phyloP scores from a whole-genome alignment of 2,113 vertebrate species.

The Trematomus loennbergii region DNA sequence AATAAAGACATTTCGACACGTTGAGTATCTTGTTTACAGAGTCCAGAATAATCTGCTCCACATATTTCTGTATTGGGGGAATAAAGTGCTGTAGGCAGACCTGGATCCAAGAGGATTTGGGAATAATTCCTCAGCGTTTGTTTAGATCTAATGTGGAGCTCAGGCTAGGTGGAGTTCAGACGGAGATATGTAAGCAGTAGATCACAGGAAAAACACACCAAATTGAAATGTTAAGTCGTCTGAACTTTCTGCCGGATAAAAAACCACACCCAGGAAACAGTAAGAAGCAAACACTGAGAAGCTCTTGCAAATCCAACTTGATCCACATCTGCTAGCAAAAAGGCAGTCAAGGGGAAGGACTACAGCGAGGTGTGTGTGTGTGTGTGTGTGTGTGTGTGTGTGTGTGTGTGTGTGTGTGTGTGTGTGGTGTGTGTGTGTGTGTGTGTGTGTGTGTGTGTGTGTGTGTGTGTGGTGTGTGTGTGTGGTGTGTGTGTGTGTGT shows the following conservation, averaged over 20 bases:
- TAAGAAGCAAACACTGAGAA: conserved; percentile 35
- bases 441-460: conserved; percentile 26
- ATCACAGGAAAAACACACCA: conserved; percentile 13
- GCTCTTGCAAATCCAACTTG: conserved; percentile 58
- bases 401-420: conserved; percentile 23
- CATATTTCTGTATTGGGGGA: background rate
- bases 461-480: too few relatives aligned
- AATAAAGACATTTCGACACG: too few relatives aligned
- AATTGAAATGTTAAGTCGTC: conserved; percentile 22
- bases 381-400: conserved; percentile 41
- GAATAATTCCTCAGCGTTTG: conserved; percentile 42
- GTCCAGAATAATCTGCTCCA: background rate
- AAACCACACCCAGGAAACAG: conserved; percentile 29
- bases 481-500: too few relatives aligned
- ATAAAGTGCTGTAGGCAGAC: background rate
- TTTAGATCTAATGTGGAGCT: conserved; percentile 45
- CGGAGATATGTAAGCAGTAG: conserved; percentile 16
- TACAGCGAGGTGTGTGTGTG: background rate
- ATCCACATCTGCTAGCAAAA: conserved; percentile 66
- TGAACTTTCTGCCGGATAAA: conserved; percentile 24
- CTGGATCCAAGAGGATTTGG: conserved; percentile 30
- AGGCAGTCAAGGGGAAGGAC: conserved; percentile 28
- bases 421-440: conserved; percentile 10
- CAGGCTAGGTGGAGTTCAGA: conserved; percentile 32
- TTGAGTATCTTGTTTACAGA: background rate